A percentile compares a stretch with the other conserved stretches of the same genome.
Conservation (phyloP, 1,140 invertebrate genomes). For the Sogatella furcifera region DNA sequence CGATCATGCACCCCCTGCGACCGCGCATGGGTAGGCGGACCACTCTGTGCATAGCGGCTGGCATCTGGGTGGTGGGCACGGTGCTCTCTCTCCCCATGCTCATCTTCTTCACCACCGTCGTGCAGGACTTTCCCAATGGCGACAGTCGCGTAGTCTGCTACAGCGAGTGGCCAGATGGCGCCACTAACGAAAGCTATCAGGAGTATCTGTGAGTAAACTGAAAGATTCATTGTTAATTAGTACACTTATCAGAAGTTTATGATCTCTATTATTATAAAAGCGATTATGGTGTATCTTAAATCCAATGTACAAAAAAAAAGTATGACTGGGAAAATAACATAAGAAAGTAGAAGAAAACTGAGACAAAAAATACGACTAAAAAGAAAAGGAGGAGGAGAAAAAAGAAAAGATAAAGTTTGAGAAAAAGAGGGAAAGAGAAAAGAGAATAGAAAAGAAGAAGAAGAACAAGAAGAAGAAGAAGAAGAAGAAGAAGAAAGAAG, state of each 20-base stretch:
- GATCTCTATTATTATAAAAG: too few species aligned
- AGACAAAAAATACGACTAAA: too few species aligned
- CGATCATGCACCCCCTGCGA: constrained; percentile 81
- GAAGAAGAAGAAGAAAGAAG: background rate
- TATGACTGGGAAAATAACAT: too few species aligned
- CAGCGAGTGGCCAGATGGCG: constrained; percentile 69
- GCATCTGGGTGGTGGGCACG: constrained; percentile 69
- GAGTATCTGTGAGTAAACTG: constrained; percentile 65
- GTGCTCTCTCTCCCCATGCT: constrained; percentile 73
- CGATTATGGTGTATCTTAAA: too few species aligned
- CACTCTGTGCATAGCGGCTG: constrained; percentile 67
- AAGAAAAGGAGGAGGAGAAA: background rate
- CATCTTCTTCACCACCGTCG: constrained; percentile 63
- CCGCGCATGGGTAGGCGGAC: constrained; percentile 69
- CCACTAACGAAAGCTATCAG: constrained; percentile 50
- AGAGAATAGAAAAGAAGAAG: background rate
- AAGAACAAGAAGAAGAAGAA: constrained; percentile 2
- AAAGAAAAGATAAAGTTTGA: background rate
- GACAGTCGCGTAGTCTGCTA: constrained; percentile 62
- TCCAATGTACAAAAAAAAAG: too few species aligned
- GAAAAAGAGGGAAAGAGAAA: background rate
- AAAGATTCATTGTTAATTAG: too few species aligned
- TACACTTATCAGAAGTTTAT: too few species aligned
- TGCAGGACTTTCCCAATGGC: constrained; percentile 43
- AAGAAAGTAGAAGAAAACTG: background rate